phyloP scores from a whole-genome alignment of 1,140 invertebrate genomes.

The Panagrolaimus sp. region DNA sequence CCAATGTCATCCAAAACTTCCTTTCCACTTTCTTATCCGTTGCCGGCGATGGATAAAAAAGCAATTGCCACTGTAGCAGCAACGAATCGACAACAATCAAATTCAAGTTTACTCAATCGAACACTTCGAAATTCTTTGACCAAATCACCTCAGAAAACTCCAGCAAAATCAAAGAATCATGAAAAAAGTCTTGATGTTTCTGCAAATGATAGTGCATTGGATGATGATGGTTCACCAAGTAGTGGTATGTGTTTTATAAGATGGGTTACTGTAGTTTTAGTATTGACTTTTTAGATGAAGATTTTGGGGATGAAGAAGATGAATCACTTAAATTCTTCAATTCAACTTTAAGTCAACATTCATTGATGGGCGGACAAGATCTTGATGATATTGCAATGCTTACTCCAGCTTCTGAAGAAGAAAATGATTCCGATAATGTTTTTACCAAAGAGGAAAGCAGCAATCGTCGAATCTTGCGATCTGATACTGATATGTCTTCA shows the following conservation, averaged over 20 bases:
- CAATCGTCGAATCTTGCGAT: conserved; percentile 19
- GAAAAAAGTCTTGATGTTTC: not conserved
- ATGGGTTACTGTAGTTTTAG: not conserved
- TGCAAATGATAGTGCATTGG: not conserved
- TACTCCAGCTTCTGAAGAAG: conserved; percentile 30
- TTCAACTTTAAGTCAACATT: not conserved
- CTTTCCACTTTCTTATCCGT: conserved; percentile 43
- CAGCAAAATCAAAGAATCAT: conserved; percentile 20
- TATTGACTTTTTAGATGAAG: conserved; percentile 30
- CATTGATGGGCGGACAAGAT: conserved; percentile 16
- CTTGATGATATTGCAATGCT: conserved; percentile 30
- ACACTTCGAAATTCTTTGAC: not conserved
- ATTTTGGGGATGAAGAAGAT: conserved; percentile 43
- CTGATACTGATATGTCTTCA: not conserved
- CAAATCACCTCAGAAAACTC: conserved; percentile 10
- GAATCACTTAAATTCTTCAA: conserved; percentile 28
- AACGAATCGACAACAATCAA: not conserved
- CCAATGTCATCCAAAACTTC: conserved; percentile 27
- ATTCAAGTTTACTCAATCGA: not conserved
- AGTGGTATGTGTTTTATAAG: conserved; percentile 20
- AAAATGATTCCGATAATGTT: conserved; percentile 26
- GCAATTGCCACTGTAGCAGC: not conserved
- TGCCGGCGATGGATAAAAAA: conserved; percentile 22
- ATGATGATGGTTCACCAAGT: conserved; percentile 21
- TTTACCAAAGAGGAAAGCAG: conserved; percentile 26